Evolutionary conservation across 92 coral and sea anemone genomes (phyloP).

Genomic region (Bergia sp.): DNA sequence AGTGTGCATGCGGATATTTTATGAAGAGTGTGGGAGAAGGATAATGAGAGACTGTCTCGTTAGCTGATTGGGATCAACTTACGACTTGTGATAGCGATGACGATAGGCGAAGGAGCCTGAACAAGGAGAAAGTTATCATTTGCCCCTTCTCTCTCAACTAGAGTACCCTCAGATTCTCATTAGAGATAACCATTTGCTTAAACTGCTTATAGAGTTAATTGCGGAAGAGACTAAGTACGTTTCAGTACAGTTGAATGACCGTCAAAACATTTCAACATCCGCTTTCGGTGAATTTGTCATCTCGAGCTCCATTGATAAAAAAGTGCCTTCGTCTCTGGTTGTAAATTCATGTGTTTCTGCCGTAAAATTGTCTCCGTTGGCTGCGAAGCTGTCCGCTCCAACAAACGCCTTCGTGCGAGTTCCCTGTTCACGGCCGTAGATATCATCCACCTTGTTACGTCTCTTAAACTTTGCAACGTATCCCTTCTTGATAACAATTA

Average conservation of each 20-base stretch:
- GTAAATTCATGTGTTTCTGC: background rate
- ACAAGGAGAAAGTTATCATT: too few relatives aligned
- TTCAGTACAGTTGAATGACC: background rate
- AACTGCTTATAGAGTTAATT: too few relatives aligned
- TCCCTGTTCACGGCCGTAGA: constrained; percentile 47
- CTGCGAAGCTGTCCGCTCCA: constrained; percentile 31
- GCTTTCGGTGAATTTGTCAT: background rate
- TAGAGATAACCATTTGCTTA: background rate
- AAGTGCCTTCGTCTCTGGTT: constrained; percentile 18
- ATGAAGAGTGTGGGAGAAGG: too few relatives aligned
- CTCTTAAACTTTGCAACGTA: constrained; percentile 49
- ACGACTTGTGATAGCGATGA: too few relatives aligned
- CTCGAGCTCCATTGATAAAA: background rate
- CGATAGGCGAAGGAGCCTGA: too few relatives aligned
- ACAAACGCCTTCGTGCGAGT: constrained; percentile 51
- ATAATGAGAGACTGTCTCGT: too few relatives aligned
- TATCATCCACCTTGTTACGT: constrained; percentile 59
- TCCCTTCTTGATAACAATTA: constrained; percentile 54
- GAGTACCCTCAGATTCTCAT: background rate
- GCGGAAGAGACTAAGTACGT: background rate
- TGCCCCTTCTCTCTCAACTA: background rate
- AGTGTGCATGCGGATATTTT: too few relatives aligned
- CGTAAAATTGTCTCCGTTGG: background rate
- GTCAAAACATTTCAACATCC: background rate
- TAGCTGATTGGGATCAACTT: too few relatives aligned